A percentile compares a stretch with the other conserved stretches of the same genome.
These are phyloP conservation scores for Mactra quadrangularis DNA, from an alignment of 1,140 invertebrate species.

Conservation along the genomic window DNA sequence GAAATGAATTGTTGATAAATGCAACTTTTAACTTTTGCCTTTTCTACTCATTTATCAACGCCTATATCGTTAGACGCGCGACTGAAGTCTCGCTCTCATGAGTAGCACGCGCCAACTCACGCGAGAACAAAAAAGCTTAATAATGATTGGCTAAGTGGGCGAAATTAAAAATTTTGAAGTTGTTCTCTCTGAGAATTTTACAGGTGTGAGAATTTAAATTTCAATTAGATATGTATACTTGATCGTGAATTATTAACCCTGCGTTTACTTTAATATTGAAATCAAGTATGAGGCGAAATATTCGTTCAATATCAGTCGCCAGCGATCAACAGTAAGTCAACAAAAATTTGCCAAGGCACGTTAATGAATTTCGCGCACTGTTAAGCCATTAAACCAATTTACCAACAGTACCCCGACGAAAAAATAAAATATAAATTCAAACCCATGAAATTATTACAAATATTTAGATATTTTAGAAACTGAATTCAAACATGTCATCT, in stretches of 20 bases:
- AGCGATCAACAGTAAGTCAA: not conserved
- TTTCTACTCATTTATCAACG: not conserved
- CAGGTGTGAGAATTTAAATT: conserved; percentile 53
- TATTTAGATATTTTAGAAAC: no score
- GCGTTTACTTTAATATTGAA: not conserved
- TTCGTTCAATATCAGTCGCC: not conserved
- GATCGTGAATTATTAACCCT: conserved; percentile 23
- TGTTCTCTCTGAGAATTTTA: conserved; percentile 45
- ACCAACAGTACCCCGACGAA: no score
- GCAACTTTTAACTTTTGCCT: not conserved
- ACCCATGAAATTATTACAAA: no score
- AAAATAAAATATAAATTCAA: not conserved
- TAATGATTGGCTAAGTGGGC: conserved; percentile 45
- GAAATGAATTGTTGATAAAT: not conserved
- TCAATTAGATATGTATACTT: conserved; percentile 44
- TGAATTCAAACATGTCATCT: no score
- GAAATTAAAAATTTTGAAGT: conserved; percentile 15
- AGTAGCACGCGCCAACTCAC: conserved; percentile 55
- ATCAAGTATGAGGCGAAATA: not conserved
- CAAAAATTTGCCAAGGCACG: conserved; percentile 10
- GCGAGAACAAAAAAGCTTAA: conserved; percentile 33
- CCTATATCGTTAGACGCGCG: conserved; percentile 5
- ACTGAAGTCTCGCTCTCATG: conserved; percentile 35
- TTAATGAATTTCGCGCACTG: conserved; percentile 22
- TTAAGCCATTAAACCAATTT: not conserved